Percentiles rank a stretch among this genome's conserved stretches.
Evolutionary conservation across 64 coral and sea anemone genomes (phyloP).

Genomic region (Pocillopora damicornis): DNA sequence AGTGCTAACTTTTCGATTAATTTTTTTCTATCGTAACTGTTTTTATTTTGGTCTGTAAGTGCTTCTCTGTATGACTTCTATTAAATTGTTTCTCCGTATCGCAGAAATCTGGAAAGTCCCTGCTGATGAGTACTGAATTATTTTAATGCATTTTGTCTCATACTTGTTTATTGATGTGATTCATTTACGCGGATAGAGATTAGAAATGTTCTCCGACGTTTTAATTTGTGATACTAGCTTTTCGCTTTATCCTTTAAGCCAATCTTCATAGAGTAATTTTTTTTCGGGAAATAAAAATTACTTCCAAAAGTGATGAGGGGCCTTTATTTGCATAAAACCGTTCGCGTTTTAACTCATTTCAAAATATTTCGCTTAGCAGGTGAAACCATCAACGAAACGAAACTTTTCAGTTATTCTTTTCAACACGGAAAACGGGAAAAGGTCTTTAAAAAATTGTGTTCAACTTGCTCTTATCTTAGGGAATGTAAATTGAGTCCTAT

Average conservation of each 20-base stretch:
- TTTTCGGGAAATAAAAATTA: background rate
- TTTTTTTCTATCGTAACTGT: background rate
- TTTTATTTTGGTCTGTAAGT: conserved; percentile 5
- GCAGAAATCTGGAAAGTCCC: background rate
- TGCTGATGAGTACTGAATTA: background rate
- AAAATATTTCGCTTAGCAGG: background rate
- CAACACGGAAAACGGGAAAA: background rate
- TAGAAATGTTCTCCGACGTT: background rate
- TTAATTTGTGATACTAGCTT: background rate
- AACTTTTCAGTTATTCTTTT: background rate
- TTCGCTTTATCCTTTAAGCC: background rate
- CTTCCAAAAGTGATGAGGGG: background rate
- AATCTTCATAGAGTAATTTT: background rate
- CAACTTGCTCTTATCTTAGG: background rate
- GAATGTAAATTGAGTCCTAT: background rate
- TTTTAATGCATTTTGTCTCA: conserved; percentile 11
- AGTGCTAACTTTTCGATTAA: background rate
- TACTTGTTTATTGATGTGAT: background rate
- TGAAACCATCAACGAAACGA: background rate
- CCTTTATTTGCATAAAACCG: background rate
- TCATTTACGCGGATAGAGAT: background rate
- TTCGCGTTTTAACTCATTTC: background rate
- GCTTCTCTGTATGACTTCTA: background rate
- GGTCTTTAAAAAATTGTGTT: background rate
- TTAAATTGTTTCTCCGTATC: background rate